Percentiles rank a stretch among this genome's conserved stretches.
These are phyloP conservation scores for Leucania comma DNA, from an alignment of 2,888 invertebrate species.

Conservation along the genomic window DNA sequence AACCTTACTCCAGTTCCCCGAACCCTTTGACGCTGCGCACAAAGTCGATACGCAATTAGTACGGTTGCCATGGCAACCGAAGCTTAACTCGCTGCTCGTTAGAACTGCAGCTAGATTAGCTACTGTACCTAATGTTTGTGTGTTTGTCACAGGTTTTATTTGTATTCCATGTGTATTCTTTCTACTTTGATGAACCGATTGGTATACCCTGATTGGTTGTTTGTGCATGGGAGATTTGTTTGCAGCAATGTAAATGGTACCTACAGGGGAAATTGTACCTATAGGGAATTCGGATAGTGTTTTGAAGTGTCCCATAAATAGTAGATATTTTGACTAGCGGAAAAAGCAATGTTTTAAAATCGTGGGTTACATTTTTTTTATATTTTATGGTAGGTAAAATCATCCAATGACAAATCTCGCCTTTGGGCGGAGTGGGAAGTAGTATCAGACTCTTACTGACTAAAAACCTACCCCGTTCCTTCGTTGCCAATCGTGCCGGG, in stretches of 20 bases:
- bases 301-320: neutral
- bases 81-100: slow-evolving; percentile 35
- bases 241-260: neutral
- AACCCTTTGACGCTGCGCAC: slow-evolving; percentile 12
- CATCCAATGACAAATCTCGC: no score
- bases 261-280: neutral
- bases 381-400: no score
- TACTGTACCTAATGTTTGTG: neutral
- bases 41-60: slow-evolving; percentile 37
- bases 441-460: no score
- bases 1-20: neutral
- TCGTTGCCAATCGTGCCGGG: no score
- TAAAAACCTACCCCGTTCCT: no score
- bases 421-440: no score
- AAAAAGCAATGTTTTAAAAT: no score
- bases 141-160: slow-evolving; percentile 23
- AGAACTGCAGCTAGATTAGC: slow-evolving; percentile 18
- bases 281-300: neutral
- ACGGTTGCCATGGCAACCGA: slow-evolving; percentile 28
- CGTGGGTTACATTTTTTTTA: no score
- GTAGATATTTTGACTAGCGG: no score
- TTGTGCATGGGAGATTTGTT: neutral
- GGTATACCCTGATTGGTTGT: slow-evolving; percentile 12
- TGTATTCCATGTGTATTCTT: slow-evolving; percentile 16
- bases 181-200: slow-evolving; percentile 14